Conservation (phyloP, 2,888 invertebrate genomes). For the Seira sanloemensis region DNA sequence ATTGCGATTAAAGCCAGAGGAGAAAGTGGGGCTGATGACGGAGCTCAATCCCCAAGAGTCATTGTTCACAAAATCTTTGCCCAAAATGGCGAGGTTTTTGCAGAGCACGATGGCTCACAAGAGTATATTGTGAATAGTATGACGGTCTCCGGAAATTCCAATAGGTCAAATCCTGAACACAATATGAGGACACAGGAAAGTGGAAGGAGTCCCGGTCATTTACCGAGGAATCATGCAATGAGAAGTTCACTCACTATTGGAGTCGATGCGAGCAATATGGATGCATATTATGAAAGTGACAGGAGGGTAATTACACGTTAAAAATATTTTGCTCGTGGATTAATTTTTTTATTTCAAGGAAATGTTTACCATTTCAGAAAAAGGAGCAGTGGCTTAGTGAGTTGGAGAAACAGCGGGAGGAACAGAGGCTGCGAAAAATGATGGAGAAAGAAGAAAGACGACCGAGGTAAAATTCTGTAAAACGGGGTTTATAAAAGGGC, state of each 20-base stretch:
- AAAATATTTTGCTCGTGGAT: too few species aligned
- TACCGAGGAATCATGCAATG: slow-evolving; percentile 67
- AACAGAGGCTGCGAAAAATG: slow-evolving; percentile 74
- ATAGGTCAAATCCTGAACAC: background rate
- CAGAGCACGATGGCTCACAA: slow-evolving; percentile 26
- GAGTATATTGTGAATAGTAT: slow-evolving; percentile 38
- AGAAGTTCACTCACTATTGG: slow-evolving; percentile 69
- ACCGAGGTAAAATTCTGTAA: slow-evolving; percentile 52
- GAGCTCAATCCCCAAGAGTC: slow-evolving; percentile 46
- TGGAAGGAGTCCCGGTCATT: slow-evolving; percentile 3
- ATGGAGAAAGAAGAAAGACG: slow-evolving; percentile 71
- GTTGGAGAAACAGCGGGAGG: slow-evolving; percentile 76
- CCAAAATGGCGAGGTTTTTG: slow-evolving; percentile 46
- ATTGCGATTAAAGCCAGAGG: slow-evolving; percentile 19
- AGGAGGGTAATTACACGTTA: slow-evolving; percentile 53
- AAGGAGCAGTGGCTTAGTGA: slow-evolving; percentile 74
- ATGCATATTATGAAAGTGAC: slow-evolving; percentile 60
- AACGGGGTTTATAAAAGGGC: background rate
- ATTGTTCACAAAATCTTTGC: slow-evolving; percentile 58
- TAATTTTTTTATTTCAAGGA: too few species aligned
- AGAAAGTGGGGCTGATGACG: slow-evolving; percentile 5
- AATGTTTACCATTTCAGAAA: too few species aligned
- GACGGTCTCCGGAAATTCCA: background rate
- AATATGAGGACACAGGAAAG: background rate
- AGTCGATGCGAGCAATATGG: slow-evolving; percentile 54